phyloP scores from a whole-genome alignment of 2,113 vertebrate species.

The Serilophus lunatus region DNA sequence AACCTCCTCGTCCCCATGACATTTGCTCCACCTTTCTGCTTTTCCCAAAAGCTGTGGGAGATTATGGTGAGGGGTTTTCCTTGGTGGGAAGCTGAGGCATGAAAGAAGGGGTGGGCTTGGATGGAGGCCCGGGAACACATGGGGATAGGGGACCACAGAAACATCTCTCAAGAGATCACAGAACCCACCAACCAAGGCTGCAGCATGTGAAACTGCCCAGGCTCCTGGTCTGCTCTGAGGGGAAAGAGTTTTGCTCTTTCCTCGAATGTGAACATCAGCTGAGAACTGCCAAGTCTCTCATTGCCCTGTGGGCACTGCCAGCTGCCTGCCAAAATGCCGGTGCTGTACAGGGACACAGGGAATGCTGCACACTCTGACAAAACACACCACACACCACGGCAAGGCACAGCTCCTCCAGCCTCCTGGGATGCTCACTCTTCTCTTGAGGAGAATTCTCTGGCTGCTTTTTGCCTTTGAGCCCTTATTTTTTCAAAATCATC shows the following conservation, averaged over 20 bases:
- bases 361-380: neutral
- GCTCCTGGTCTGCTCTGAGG: neutral
- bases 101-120: neutral
- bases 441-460: neutral
- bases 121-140: neutral
- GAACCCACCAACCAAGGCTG: neutral
- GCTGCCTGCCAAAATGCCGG: neutral
- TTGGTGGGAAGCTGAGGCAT: neutral
- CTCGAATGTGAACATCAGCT: neutral
- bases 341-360: neutral
- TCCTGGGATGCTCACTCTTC: neutral
- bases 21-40: neutral
- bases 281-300: neutral
- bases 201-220: fast-evolving
- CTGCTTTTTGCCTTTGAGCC: neutral
- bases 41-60: neutral
- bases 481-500: neutral
- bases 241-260: neutral
- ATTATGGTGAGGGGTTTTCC: fast-evolving
- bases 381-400: neutral
- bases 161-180: neutral
- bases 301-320: neutral
- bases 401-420: fast-evolving
- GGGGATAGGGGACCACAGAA: neutral
- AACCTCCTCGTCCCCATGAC: neutral